Percentiles rank a stretch among this genome's conserved stretches.
phyloP scores from a whole-genome alignment of 2,797 vertebrate species.

The Anableps anableps region DNA sequence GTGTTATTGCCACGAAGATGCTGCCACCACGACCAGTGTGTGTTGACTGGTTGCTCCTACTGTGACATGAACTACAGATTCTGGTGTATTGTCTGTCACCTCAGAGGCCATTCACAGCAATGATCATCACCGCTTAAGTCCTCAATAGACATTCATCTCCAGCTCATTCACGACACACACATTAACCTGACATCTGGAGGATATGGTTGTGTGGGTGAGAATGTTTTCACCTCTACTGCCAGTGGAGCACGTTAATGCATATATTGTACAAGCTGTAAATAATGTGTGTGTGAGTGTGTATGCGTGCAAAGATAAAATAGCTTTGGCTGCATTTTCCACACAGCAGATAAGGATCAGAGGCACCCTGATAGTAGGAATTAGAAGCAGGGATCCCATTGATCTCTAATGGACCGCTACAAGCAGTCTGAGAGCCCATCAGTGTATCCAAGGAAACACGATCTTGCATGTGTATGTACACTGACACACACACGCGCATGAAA shows the following conservation, averaged over 20 bases:
- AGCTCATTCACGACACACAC: constrained; percentile 42
- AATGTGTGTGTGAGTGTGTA: constrained; percentile 15
- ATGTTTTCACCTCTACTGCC: constrained; percentile 16
- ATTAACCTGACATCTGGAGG: constrained; percentile 35
- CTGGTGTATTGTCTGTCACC: constrained; percentile 53
- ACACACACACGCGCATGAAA: constrained; percentile 25
- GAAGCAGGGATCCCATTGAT: constrained; percentile 81
- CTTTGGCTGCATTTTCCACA: constrained; percentile 73
- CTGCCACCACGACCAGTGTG: not conserved
- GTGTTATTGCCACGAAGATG: not conserved
- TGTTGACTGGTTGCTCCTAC: constrained; percentile 12
- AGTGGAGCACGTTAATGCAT: constrained; percentile 30
- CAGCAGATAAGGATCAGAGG: constrained; percentile 80
- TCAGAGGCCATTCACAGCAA: constrained; percentile 54
- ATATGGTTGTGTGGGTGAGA: constrained; percentile 43
- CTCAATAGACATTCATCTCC: constrained; percentile 63
- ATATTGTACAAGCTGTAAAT: constrained; percentile 16
- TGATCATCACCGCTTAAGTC: constrained; percentile 49
- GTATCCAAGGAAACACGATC: constrained; percentile 76
- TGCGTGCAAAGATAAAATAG: constrained; percentile 55
- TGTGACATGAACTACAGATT: constrained; percentile 27
- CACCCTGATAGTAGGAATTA: constrained; percentile 80
- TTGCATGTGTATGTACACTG: constrained; percentile 1
- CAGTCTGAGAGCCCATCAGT: constrained; percentile 75
- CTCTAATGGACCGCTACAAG: constrained; percentile 81